phyloP scores from a whole-genome alignment of 2,113 vertebrate genomes.

The Trichomycterus rosablanca region DNA sequence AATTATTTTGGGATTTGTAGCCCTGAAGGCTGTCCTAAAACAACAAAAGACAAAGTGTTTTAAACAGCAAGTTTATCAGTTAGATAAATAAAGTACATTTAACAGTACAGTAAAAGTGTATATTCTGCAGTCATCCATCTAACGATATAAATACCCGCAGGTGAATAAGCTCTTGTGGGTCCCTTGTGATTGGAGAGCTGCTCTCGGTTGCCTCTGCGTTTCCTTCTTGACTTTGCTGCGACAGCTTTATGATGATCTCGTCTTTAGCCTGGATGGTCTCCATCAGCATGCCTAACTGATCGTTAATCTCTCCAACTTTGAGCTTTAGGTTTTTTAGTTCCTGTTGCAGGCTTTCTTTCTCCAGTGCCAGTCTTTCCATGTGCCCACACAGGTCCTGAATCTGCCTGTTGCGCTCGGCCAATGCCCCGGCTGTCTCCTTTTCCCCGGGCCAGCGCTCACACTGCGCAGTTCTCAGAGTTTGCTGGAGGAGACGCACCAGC shows the following conservation, averaged over 20 bases:
- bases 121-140: too few species aligned
- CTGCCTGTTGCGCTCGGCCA: constrained; percentile 80
- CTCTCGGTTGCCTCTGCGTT: constrained; percentile 46
- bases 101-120: too few species aligned
- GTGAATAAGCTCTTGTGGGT: constrained; percentile 79
- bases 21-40: constrained; percentile 89
- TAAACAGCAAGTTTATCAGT: too few species aligned
- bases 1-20: constrained; percentile 95
- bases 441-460: constrained; percentile 66
- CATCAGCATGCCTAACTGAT: constrained; percentile 88
- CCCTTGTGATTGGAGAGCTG: constrained; percentile 49
- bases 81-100: background rate
- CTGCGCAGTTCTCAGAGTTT: constrained; percentile 87
- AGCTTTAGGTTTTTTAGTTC: constrained; percentile 80
- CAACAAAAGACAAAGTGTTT: background rate
- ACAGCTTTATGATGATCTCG: constrained; percentile 91
- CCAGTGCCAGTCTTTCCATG: constrained; percentile 78
- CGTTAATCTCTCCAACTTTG: constrained; percentile 85
- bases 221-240: constrained; percentile 67
- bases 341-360: constrained; percentile 83
- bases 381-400: constrained; percentile 80
- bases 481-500: constrained; percentile 89
- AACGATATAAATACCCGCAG: constrained; percentile 74
- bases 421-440: constrained; percentile 47
- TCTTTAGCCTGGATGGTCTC: constrained; percentile 98